These are phyloP conservation scores for Saguinus oedipus DNA, from an alignment of 2,797 vertebrate genomes.

Conservation along the genomic window DNA sequence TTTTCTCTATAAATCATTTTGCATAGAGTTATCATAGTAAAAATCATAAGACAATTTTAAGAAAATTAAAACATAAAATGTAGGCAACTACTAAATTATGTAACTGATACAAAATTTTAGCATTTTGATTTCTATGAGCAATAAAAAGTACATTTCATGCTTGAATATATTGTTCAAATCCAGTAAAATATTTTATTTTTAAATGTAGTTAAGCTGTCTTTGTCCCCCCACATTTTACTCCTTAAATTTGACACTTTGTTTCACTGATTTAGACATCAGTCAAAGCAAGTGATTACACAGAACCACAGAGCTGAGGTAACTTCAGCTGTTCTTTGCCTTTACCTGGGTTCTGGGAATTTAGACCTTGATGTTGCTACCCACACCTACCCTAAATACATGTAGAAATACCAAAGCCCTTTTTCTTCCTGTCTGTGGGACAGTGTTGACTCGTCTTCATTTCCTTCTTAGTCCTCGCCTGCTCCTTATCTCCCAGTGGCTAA, in stretches of 20 bases:
- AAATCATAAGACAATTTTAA: background rate
- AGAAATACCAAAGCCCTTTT: background rate
- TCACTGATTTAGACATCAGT: background rate
- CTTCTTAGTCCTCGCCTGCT: background rate
- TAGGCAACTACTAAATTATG: background rate
- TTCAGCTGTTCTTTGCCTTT: background rate
- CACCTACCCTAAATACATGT: background rate
- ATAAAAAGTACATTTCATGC: background rate
- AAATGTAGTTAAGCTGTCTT: background rate
- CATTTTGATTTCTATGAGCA: conserved; percentile 27
- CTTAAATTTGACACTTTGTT: background rate
- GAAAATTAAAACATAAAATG: background rate
- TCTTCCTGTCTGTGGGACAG: background rate
- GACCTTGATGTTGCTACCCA: background rate
- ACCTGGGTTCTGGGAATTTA: background rate
- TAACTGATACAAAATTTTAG: background rate
- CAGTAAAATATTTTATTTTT: conserved; percentile 31
- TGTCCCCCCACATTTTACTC: background rate
- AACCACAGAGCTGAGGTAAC: background rate
- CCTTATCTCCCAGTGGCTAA: background rate
- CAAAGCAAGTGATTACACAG: background rate
- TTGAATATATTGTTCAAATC: conserved; percentile 22
- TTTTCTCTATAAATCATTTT: conserved; percentile 15
- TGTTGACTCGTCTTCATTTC: background rate
- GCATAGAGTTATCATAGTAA: background rate